Evolutionary conservation across 1,140 invertebrate species (phyloP).

Genomic region (Ladona fulva): DNA sequence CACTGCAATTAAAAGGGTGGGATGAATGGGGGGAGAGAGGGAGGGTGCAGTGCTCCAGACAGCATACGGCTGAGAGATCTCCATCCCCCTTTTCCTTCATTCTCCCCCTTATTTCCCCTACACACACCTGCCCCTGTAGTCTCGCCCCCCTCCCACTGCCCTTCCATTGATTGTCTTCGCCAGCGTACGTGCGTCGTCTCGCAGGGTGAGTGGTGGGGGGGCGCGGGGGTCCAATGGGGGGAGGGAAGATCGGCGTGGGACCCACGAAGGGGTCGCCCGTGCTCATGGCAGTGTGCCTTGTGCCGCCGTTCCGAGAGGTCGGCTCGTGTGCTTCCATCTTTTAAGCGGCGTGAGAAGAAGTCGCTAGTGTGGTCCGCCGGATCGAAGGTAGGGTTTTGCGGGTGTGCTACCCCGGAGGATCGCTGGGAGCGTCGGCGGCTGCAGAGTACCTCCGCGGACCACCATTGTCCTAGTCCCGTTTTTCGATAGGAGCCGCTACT

Average conservation of each 20-base stretch:
- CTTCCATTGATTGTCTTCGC: constrained; percentile 4
- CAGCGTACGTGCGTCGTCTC: background rate
- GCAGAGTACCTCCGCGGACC: too few species aligned
- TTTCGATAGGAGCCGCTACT: too few species aligned
- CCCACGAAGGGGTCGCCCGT: background rate
- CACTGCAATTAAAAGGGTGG: background rate
- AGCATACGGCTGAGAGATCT: too few species aligned
- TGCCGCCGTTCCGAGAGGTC: too few species aligned
- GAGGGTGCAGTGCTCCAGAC: background rate
- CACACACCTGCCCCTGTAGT: background rate
- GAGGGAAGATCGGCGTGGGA: background rate
- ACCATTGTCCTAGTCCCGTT: too few species aligned
- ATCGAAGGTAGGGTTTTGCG: too few species aligned
- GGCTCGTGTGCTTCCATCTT: too few species aligned
- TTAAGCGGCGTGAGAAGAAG: too few species aligned
- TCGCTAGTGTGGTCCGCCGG: too few species aligned
- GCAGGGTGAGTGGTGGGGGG: background rate
- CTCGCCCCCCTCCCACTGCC: background rate
- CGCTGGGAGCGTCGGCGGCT: too few species aligned
- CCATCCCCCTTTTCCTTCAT: background rate
- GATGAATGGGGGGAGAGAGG: background rate
- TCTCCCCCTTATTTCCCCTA: background rate
- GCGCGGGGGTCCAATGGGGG: background rate
- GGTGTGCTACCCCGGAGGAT: too few species aligned
- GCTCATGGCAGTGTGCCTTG: too few species aligned